These are phyloP conservation scores for Xyrauchen texanus DNA, from an alignment of 2,113 vertebrate species.

Conservation along the genomic window DNA sequence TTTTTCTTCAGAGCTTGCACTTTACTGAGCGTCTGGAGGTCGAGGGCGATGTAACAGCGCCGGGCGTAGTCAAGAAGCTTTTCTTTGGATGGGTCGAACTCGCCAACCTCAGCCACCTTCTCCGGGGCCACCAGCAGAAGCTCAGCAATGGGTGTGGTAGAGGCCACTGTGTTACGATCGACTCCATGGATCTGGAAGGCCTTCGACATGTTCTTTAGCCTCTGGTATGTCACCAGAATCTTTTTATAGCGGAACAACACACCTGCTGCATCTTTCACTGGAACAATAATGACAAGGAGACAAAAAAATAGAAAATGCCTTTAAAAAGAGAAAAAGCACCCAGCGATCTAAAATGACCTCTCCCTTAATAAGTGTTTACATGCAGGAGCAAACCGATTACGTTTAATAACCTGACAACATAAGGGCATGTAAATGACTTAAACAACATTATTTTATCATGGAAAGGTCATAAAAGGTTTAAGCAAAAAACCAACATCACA, in stretches of 20 bases:
- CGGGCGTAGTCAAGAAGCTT: constrained; percentile 88
- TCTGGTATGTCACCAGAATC: constrained; percentile 88
- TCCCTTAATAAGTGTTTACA: no score
- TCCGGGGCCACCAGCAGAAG: constrained; percentile 86
- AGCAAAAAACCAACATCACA: no score
- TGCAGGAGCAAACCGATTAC: no score
- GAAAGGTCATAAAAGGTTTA: no score
- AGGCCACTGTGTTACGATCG: constrained; percentile 88
- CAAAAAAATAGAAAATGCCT: neutral
- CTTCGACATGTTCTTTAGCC: constrained; percentile 88
- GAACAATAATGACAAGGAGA: no score
- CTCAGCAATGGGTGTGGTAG: constrained; percentile 89
- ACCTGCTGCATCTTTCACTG: constrained; percentile 89
- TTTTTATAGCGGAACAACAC: constrained; percentile 90
- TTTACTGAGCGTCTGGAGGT: constrained; percentile 84
- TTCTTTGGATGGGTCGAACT: constrained; percentile 88
- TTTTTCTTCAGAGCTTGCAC: constrained; percentile 90
- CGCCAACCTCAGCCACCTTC: constrained; percentile 85
- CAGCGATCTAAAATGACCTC: no score
- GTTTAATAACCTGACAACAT: no score
- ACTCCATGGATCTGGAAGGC: constrained; percentile 88
- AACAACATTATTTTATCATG: no score
- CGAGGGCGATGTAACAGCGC: constrained; percentile 84
- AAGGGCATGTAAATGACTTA: no score
- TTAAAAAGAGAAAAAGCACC: constrained; percentile 8